These are phyloP conservation scores for Psittacula derbiana DNA, from an alignment of 2,797 vertebrate genomes.

Conservation along the genomic window DNA sequence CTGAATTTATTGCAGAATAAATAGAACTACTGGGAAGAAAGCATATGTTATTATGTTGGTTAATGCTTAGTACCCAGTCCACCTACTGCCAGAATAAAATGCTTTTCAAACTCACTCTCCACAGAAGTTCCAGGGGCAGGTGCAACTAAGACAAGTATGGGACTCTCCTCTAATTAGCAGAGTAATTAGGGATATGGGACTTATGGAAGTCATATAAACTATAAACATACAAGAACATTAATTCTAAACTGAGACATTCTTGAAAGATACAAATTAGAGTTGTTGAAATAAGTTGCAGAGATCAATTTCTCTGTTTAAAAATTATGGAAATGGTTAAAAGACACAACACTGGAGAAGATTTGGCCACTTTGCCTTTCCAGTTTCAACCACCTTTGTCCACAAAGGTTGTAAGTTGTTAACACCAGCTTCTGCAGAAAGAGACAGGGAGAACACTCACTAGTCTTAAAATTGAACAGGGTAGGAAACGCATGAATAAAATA, in stretches of 20 bases:
- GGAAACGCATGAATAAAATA: neutral
- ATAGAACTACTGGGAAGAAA: neutral
- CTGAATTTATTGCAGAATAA: neutral
- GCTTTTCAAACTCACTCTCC: neutral
- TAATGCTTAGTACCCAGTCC: neutral
- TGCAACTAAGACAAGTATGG: neutral
- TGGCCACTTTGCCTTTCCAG: neutral
- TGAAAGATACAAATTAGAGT: neutral
- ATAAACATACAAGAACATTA: neutral
- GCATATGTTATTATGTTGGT: neutral
- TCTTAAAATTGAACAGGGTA: neutral
- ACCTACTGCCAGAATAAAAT: neutral
- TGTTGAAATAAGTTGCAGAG: neutral
- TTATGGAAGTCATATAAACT: neutral
- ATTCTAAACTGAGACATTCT: neutral
- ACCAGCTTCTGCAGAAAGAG: neutral
- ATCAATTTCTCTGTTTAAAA: neutral
- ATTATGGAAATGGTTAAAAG: neutral
- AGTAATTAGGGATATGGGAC: neutral
- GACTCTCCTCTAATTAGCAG: neutral
- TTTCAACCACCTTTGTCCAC: neutral
- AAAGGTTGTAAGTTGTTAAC: accelerated
- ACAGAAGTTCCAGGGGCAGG: neutral
- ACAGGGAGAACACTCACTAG: neutral
- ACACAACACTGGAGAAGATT: neutral